phyloP scores from a whole-genome alignment of 2,888 invertebrate genomes.

The Acrocera orbiculus region DNA sequence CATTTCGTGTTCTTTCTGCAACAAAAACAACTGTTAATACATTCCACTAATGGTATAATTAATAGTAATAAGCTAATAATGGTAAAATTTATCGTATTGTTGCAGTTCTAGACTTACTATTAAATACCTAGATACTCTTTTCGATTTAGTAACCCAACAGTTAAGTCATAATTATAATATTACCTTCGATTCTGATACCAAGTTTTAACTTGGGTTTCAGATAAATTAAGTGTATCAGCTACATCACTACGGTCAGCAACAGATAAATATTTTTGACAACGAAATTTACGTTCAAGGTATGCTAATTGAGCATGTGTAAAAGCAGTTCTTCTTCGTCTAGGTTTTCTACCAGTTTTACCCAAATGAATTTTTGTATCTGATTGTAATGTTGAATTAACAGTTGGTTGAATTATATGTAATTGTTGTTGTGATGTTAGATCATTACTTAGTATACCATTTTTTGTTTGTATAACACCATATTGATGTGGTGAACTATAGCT shows the following conservation, averaged over 20 bases:
- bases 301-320: slow-evolving; percentile 90
- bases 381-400: not conserved
- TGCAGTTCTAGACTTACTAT: too few species aligned
- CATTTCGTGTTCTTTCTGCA: too few species aligned
- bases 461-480: slow-evolving; percentile 10
- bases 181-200: slow-evolving; percentile 47
- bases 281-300: slow-evolving; percentile 77
- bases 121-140: too few species aligned
- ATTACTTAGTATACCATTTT: not conserved
- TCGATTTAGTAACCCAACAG: too few species aligned
- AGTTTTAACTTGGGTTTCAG: slow-evolving; percentile 90
- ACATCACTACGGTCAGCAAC: slow-evolving; percentile 88
- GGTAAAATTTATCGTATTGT: too few species aligned
- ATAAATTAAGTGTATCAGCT: slow-evolving; percentile 72
- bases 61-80: too few species aligned
- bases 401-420: not conserved
- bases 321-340: slow-evolving; percentile 69
- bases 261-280: slow-evolving; percentile 84
- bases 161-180: too few species aligned
- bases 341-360: slow-evolving; percentile 49
- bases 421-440: slow-evolving; percentile 14
- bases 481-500: slow-evolving; percentile 13
- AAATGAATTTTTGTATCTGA: slow-evolving; percentile 20
- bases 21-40: too few species aligned
- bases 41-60: too few species aligned